Base-by-base conservation (phyloP, 37 sponge, comb jelly and placozoan genomes). In the Ianthella basta region DNA sequence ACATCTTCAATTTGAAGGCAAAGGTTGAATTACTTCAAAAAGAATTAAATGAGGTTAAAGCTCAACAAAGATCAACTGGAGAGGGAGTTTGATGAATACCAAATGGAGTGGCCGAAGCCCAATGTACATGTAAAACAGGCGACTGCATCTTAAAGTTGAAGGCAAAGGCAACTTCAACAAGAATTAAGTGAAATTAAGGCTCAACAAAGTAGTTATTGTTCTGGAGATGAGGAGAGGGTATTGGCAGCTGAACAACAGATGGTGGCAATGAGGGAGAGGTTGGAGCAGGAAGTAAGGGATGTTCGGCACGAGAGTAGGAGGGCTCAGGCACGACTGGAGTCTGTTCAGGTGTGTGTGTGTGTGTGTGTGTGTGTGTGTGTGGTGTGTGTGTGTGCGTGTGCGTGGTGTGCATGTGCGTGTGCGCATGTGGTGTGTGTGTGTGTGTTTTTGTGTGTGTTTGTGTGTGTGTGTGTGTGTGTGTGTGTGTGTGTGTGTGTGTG, bases 41-140 rank as follows among this genome's bases (percentile, higher is more conserved):
- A 12, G 54, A 19, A 10, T 39, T 40, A 24, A 19, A 2, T 10
- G 54, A 75, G 54, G 0, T 38, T 15, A 75, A 44, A 24, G 5
- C 32, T 32, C 16, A 41, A n/a, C n/a, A n/a, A n/a, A n/a, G n/a
- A n/a, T n/a, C n/a, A n/a, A n/a, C n/a, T n/a, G 53, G 78, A 75
- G 54, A 24, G 24, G 38, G 78, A 75, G 37, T 75, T 40, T 36
- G 37, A 24, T n/a, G 78, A 53, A 23, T 75, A 75, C 78, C 32
- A 24, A 12, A 40, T 1, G 54, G 78, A 53, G 78, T 53, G 24
- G 16, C n/a, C 44, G n/a, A 41, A 15, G 78, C 78, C 4, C 78
- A 75, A 44, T 2, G 25, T n/a, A n/a, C n/a, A n/a, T n/a, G n/a
- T 4, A 44, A 75, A 19, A 15, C 37, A 0, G 12, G 44, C 0